Percentiles rank a stretch among this genome's conserved stretches.
Conservation (phyloP, 2,797 vertebrate species). For the Karalla daura region DNA sequence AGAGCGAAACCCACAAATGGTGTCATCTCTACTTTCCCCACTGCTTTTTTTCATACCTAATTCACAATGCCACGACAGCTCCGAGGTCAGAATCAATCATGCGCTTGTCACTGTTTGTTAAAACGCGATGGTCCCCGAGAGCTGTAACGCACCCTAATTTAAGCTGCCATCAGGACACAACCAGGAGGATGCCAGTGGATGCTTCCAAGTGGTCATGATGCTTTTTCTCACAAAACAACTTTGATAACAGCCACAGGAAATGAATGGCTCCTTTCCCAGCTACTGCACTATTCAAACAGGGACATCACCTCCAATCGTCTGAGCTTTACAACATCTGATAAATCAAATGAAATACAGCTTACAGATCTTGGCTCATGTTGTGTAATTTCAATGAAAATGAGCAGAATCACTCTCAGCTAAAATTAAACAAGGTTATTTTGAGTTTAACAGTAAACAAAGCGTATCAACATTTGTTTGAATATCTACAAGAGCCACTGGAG, state of each 20-base stretch:
- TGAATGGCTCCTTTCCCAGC: slow-evolving; percentile 15
- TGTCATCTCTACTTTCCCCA: slow-evolving; percentile 40
- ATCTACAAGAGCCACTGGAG: neutral
- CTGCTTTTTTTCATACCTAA: slow-evolving; percentile 8
- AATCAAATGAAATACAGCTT: neutral
- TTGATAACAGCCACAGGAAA: neutral
- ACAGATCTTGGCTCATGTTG: neutral
- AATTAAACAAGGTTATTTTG: neutral
- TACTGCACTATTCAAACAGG: neutral
- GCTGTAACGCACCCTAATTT: slow-evolving; percentile 61
- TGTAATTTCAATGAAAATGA: neutral
- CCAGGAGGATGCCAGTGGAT: slow-evolving; percentile 17
- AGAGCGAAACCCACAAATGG: slow-evolving; percentile 37
- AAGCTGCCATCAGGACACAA: slow-evolving; percentile 36
- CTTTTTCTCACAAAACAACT: slow-evolving; percentile 7
- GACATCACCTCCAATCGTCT: neutral
- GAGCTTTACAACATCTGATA: neutral
- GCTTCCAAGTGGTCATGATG: slow-evolving; percentile 23
- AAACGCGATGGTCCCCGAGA: neutral
- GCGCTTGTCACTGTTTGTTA: slow-evolving; percentile 28
- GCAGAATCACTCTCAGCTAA: neutral
- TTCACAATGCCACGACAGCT: slow-evolving; percentile 31
- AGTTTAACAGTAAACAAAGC: neutral
- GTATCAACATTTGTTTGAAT: neutral
- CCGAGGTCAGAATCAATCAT: slow-evolving; percentile 61